Base-by-base conservation (phyloP, 1,140 invertebrate genomes). In the Solenopsis invicta region DNA sequence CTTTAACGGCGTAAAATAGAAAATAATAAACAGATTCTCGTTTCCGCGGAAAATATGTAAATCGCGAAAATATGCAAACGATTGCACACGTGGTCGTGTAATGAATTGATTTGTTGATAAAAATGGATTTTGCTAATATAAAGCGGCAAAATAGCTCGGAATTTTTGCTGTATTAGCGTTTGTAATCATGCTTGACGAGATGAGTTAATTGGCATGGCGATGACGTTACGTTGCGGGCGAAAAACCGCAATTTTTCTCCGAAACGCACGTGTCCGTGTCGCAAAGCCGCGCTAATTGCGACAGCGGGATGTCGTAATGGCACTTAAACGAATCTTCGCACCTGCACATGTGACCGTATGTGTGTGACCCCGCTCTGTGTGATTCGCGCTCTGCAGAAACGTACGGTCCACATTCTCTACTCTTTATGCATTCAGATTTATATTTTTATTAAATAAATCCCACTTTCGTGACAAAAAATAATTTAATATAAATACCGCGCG, bases 241-340 rank as follows among this genome's bases (percentile, higher is more conserved):
- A 56, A 72, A 82, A 72, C 16, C 50, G 48, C 77, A 81, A 78
- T 59, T 81, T 71, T 72, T 69, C 66, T 48, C 34, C 18, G 50
- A 71, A 45, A 81, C 16, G 37, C 37, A 13, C 24, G 8, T 34
- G n/a, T 52, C 29, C 16, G 18, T 10, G 78, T 45, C 24, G 66
- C 52, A 24, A 61, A 45, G 34, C n/a, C 37, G n/a, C 69, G 50
- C 45, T 87, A 85, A 87, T 87, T 67, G 71, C 77, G 34, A 45
- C 54, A 69, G 50, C 13, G 18, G 66, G 29, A 54, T 13, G 16
- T 54, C 21, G 41, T 24, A 71, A 52, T 24, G 50, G 50, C 62
- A 56, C 50, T 72, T 81, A 72, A 64, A 81, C 21, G 66, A 81
- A 81, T 54, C 37, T 81, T 80, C 29, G 76, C 45, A 67, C 76